Evolutionary conservation across 2,888 invertebrate genomes (phyloP).

Genomic region (Congeria kusceri): DNA sequence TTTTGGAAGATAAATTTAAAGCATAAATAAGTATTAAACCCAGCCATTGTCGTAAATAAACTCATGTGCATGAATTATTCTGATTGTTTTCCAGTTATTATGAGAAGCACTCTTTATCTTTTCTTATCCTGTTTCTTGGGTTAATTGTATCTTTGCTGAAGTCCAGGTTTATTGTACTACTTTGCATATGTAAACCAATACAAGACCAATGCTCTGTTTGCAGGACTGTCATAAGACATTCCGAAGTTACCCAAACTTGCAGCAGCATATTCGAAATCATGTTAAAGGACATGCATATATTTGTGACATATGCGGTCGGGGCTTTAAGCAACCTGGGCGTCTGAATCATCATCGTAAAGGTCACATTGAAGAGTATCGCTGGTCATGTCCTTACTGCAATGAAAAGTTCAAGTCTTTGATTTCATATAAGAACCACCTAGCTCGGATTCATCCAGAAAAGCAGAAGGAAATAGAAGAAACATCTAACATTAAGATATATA

Average conservation of each 20-base stretch:
- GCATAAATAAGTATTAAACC: too few relatives aligned
- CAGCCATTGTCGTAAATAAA: too few relatives aligned
- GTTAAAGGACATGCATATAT: conserved; percentile 33
- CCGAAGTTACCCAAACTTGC: conserved; percentile 55
- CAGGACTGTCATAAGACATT: conserved; percentile 57
- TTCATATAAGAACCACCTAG: conserved; percentile 59
- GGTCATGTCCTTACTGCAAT: conserved; percentile 54
- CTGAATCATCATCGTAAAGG: conserved; percentile 58
- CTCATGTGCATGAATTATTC: too few relatives aligned
- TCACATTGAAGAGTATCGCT: conserved; percentile 45
- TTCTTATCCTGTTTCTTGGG: too few relatives aligned
- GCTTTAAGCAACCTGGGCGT: conserved; percentile 58
- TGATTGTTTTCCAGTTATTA: too few relatives aligned
- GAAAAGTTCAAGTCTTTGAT: conserved; percentile 60
- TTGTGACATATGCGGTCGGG: conserved; percentile 61
- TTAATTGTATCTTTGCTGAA: too few relatives aligned
- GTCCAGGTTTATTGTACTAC: too few relatives aligned
- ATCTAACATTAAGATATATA: conserved; percentile 49
- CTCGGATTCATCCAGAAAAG: conserved; percentile 48
- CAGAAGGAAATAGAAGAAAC: conserved; percentile 46
- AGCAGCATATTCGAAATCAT: conserved; percentile 51
- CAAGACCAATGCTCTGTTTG: conserved; percentile 7
- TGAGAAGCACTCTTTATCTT: too few relatives aligned
- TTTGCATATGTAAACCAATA: too few relatives aligned
- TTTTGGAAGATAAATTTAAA: too few relatives aligned